Percentiles rank a stretch among this genome's conserved stretches.
Conservation (phyloP, 1,140 invertebrate species). For the Chironomus striatipennis region DNA sequence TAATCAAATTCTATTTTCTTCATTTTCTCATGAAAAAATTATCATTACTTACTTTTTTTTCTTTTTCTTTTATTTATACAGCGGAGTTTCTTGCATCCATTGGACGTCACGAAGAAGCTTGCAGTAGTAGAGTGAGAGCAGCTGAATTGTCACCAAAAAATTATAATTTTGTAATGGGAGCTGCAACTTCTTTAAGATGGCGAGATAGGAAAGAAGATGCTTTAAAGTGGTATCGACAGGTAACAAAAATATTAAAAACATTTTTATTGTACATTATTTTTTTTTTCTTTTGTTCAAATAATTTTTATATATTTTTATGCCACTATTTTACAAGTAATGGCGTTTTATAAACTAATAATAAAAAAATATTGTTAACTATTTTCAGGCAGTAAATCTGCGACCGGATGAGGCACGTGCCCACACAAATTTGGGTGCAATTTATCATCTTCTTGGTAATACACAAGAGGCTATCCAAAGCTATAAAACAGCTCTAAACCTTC, state of each 20-base stretch:
- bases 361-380: background rate
- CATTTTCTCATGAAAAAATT: background rate
- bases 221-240: slow-evolving; percentile 74
- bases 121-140: slow-evolving; percentile 63
- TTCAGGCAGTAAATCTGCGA: slow-evolving; percentile 35
- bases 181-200: slow-evolving; percentile 75
- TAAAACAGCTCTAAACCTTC: slow-evolving; percentile 66
- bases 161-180: slow-evolving; percentile 74
- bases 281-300: no score
- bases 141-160: slow-evolving; percentile 66
- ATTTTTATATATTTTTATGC: no score
- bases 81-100: slow-evolving; percentile 78
- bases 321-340: no score
- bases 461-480: slow-evolving; percentile 76
- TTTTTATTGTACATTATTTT: no score
- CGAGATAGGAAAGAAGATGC: slow-evolving; percentile 66
- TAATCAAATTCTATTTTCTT: slow-evolving; percentile 31
- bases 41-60: background rate
- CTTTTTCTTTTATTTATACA: slow-evolving; percentile 39
- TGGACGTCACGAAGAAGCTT: slow-evolving; percentile 70
- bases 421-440: slow-evolving; percentile 87
- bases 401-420: slow-evolving; percentile 68
- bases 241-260: slow-evolving; percentile 42
- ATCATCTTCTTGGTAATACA: slow-evolving; percentile 85
- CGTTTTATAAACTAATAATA: background rate